Percentiles rank a stretch among this genome's conserved stretches.
phyloP scores from a whole-genome alignment of 2,113 vertebrate genomes.

The Serilophus lunatus region DNA sequence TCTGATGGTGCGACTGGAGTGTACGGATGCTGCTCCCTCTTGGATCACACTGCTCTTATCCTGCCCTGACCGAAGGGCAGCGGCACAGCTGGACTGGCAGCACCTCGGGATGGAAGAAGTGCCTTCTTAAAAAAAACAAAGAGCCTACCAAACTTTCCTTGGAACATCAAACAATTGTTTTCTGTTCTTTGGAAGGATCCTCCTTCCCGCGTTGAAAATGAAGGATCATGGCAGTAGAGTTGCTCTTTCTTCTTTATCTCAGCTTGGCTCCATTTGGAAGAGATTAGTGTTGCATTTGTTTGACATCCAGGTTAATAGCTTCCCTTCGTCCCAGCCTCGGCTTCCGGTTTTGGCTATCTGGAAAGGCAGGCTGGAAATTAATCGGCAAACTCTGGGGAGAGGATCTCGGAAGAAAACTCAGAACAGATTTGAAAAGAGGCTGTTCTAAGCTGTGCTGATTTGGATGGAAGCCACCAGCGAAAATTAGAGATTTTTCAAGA shows the following conservation, averaged over 20 bases:
- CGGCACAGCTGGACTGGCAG: not conserved
- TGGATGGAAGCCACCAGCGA: not conserved
- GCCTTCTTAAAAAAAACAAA: not conserved
- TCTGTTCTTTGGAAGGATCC: not conserved
- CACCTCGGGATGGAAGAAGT: not conserved
- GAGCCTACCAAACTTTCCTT: not conserved
- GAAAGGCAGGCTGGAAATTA: slow-evolving; percentile 17
- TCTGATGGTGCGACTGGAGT: rapidly evolving
- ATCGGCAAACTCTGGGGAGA: slow-evolving; percentile 24
- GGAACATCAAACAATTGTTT: not conserved
- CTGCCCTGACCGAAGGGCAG: not conserved
- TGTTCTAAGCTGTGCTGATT: not conserved
- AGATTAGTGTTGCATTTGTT: slow-evolving; percentile 43
- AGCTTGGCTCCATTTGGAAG: slow-evolving; percentile 38
- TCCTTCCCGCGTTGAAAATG: not conserved
- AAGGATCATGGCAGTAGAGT: not conserved
- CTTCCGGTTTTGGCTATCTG: slow-evolving; percentile 25
- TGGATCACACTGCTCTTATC: rapidly evolving
- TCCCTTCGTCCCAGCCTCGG: slow-evolving; percentile 16
- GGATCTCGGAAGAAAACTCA: not conserved
- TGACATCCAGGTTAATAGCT: slow-evolving; percentile 48
- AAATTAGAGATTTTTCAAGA: slow-evolving; percentile 3
- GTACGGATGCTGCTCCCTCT: not conserved
- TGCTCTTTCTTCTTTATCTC: not conserved
- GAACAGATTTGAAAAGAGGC: not conserved